Evolutionary conservation across 1,140 invertebrate genomes (phyloP).

Genomic region (Caenorhabditis remanei): DNA sequence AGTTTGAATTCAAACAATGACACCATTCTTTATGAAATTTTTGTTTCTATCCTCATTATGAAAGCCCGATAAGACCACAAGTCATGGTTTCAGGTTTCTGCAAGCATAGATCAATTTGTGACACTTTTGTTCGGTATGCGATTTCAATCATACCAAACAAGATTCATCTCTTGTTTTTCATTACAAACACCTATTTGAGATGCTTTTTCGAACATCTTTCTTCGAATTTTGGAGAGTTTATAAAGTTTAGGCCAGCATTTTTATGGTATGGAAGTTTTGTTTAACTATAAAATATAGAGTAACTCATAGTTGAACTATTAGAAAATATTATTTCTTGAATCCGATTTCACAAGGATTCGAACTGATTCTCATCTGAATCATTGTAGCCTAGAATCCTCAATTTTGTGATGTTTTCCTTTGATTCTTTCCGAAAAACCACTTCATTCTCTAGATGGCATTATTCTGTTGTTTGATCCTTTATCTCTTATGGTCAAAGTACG

Average conservation of each 20-base stretch:
- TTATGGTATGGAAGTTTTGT: no score
- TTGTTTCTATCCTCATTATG: not conserved
- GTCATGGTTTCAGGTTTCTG: slow-evolving; percentile 22
- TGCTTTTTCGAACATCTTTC: no score
- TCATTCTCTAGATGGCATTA: slow-evolving; percentile 5
- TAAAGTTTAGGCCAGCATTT: no score
- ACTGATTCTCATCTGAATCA: no score
- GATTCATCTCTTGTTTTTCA: not conserved
- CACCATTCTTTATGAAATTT: not conserved
- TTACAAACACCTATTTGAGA: no score
- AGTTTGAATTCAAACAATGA: not conserved
- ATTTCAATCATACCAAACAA: not conserved
- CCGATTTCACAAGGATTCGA: no score
- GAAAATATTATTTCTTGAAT: no score
- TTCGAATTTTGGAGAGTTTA: no score
- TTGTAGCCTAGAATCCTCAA: no score
- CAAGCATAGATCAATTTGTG: slow-evolving; percentile 16
- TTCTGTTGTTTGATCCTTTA: slow-evolving; percentile 50
- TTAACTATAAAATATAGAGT: no score
- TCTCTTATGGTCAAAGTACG: slow-evolving; percentile 17
- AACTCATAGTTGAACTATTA: no score
- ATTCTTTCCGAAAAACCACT: slow-evolving; percentile 24
- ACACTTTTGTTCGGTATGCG: not conserved
- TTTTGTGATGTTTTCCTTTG: not conserved
- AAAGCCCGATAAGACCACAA: not conserved